Evolutionary conservation across 2,888 invertebrate genomes (phyloP), one percentile per base, ranked within the genome.

Genomic region (Temnothorax ravouxi): DNA sequence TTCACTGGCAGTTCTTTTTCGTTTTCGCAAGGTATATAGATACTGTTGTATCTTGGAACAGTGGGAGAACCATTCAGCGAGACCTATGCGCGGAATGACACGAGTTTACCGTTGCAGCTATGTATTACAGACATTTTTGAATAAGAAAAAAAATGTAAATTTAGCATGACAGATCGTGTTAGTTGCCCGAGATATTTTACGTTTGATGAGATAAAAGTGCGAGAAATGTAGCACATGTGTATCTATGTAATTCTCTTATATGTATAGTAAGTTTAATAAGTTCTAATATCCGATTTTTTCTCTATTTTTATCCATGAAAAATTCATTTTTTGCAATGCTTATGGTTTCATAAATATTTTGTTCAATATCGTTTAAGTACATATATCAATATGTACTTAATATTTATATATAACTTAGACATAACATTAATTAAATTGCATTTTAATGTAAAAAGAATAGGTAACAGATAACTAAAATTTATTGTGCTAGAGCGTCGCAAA

Each of bases 381-480:
- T 15, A 15, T 50, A 15, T 50, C 4, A 15, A 47, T 5, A 18
- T 50, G 18, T 50, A 25, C 25, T 25, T 25, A 25, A 25, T 25
- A 18, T 50, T 18, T 50, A 6, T 50, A 50, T 47, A 15, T 5
- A 34, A 5, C 4, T 47, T 47, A 47, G 47, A 18, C 50, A 50
- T 50, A 6, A 50, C 18, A 47, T 47, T 47, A 47, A 47, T 18
- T 18, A 50, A 50, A 50, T 50, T 50, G 9, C 25, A 21, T 25
- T 59, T 59, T 25, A 61, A 61, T 29, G 11, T 38, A n/a, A 41
- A 44, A 44, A 8, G 25, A 15, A 29, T 29, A 5, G 44, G 8
- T 34, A 44, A 44, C 61, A 61, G 15, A 75, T 54, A 29, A n/a
- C n/a, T 15, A 61, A 76, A 15, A 64, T 64, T 64, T 50, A 76